Percentiles rank a stretch among this genome's conserved stretches.
Conservation (phyloP, 2,888 invertebrate species). For the Barypeithes pellucidus region DNA sequence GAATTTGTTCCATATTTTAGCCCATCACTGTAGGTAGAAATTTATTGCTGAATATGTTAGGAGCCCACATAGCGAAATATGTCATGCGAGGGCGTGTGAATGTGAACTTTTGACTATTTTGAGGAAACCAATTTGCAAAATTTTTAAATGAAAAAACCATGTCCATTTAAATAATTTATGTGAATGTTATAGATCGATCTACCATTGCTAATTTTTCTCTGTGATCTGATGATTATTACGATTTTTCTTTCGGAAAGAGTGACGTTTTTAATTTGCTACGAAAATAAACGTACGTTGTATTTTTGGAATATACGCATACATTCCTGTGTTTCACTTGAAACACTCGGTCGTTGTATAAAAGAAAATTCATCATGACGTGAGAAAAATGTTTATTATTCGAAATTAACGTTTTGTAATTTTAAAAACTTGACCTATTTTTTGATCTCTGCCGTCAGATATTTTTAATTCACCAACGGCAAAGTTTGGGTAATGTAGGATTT, state of each 20-base stretch:
- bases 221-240: too few species aligned
- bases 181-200: too few species aligned
- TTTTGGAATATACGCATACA: not conserved
- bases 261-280: slow-evolving; percentile 1
- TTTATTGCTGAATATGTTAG: too few species aligned
- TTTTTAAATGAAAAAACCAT: too few species aligned
- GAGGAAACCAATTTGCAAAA: too few species aligned
- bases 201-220: too few species aligned
- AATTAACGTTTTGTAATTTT: slow-evolving; percentile 4
- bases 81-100: too few species aligned
- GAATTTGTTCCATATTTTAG: too few species aligned
- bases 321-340: not conserved
- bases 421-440: slow-evolving; percentile 15
- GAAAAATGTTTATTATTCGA: slow-evolving; percentile 10
- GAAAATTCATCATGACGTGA: not conserved
- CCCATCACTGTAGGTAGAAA: too few species aligned
- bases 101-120: too few species aligned
- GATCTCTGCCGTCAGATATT: not conserved
- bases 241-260: not conserved
- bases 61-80: too few species aligned
- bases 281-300: not conserved
- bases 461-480: not conserved
- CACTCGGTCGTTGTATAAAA: not conserved
- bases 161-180: too few species aligned
- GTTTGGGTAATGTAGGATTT: not conserved